Conservation (phyloP, 2,888 invertebrate genomes). For the Ryuthela nishihirai region DNA sequence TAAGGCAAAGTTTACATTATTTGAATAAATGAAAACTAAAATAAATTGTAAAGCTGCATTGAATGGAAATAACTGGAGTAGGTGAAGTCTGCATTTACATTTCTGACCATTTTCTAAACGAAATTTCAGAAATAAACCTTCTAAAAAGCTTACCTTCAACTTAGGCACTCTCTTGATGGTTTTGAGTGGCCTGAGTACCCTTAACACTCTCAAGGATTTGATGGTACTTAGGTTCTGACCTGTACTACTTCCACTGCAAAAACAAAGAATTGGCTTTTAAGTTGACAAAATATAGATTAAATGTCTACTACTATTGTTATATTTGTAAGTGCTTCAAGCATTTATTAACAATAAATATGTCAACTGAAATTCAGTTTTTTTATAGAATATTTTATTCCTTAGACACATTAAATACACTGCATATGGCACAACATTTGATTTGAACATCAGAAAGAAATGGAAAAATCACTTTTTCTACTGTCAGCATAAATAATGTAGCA, state of each 20-base stretch:
- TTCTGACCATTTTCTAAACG: too few relatives aligned
- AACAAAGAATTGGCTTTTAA: not conserved
- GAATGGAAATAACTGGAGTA: too few relatives aligned
- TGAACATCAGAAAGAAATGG: too few relatives aligned
- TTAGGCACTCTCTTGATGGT: conserved; percentile 99
- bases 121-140: too few relatives aligned
- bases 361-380: not conserved
- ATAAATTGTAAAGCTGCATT: too few relatives aligned
- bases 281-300: not conserved
- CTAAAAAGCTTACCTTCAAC: conserved; percentile 64
- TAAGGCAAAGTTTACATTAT: too few relatives aligned
- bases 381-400: not conserved
- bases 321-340: not conserved
- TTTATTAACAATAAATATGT: not conserved
- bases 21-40: too few relatives aligned
- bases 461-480: too few relatives aligned
- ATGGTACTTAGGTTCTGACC: conserved; percentile 63
- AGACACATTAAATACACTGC: too few relatives aligned
- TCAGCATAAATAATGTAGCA: too few relatives aligned
- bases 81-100: too few relatives aligned
- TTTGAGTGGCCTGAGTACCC: conserved; percentile 98
- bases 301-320: not conserved
- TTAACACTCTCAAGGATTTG: conserved; percentile 96
- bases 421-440: too few relatives aligned
- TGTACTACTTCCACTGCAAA: conserved; percentile 36